Base-by-base conservation (phyloP, 2,113 vertebrate genomes). In the Dicrurus megarhynchus region DNA sequence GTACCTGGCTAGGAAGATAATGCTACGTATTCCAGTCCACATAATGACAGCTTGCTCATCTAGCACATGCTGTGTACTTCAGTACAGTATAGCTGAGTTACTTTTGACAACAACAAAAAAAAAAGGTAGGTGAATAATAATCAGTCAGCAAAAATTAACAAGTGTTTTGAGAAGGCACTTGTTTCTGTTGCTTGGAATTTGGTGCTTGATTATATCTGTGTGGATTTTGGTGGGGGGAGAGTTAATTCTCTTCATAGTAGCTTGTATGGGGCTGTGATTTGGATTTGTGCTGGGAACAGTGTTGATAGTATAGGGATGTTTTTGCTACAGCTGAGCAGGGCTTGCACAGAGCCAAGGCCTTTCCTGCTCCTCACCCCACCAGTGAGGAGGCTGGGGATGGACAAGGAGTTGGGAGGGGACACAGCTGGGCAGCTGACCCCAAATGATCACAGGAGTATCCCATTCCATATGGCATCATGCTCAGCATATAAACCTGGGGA, bases 351-450 rank as follows among this genome's bases (percentile, higher is more conserved):
- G 17, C 47, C 8, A 23, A 59, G 33, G 15, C 20, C 47, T 75
- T 89, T 53, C 15, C 63, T 61, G 21, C 5, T 67, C 18, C 47
- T 76, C 21, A 27, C 4, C 7, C n/a, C 30, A 47, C 14, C 6
- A 47, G 13, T 0, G 0, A 52, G 52, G 28, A 32, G 22, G 6
- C 10, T 81, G 19, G 33, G 7, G 7, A 3, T 52, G 16, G 7
- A 11, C 33, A 20, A 39, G 33, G 44, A 39, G 17, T 2, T 76
- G n/a, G 28, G 17, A 82, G 39, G 19, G 19, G 39, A 35, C 47
- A 35, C 30, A 71, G 42, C 14, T 14, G 11, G 41, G 20, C 13
- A 27, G 39, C 47, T 47, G 55, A 49, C 7, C n/a, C 18, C 35
- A 28, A 1, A 3, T 42, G 32, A 56, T 18, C 71, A 33, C 26